These are phyloP conservation scores for Nymphalis c-album DNA, from an alignment of 2,888 invertebrate genomes.

Conservation along the genomic window DNA sequence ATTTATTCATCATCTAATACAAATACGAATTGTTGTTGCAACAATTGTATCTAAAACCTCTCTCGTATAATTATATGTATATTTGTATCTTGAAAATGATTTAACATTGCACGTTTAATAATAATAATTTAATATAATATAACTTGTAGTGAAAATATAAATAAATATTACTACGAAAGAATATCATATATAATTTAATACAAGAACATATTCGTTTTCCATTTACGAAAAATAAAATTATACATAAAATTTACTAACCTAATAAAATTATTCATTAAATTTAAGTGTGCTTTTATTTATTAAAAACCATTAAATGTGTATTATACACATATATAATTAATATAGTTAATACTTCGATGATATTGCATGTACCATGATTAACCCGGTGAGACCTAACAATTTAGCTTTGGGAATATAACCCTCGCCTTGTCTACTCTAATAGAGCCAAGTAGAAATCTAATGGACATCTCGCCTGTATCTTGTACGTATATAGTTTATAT, in stretches of 20 bases:
- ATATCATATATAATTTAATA: too few species aligned
- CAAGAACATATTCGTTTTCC: too few species aligned
- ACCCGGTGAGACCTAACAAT: constrained; percentile 3
- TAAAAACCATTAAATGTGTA: neutral
- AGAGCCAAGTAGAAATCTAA: constrained; percentile 10
- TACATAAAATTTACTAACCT: too few species aligned
- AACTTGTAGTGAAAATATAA: too few species aligned
- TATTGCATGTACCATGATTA: neutral
- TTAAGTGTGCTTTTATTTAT: neutral
- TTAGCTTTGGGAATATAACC: constrained; percentile 7
- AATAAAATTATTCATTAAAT: too few species aligned
- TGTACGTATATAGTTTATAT: neutral
- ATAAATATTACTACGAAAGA: too few species aligned
- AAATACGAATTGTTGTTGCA: constrained; percentile 71
- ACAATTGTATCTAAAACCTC: constrained; percentile 47
- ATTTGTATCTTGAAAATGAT: constrained; percentile 1
- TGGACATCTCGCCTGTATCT: neutral
- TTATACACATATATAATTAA: neutral
- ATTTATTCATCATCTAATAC: constrained; percentile 77
- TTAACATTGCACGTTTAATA: neutral
- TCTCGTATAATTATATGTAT: constrained; percentile 1
- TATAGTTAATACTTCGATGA: neutral
- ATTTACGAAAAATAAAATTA: too few species aligned
- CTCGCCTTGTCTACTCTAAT: constrained; percentile 9
- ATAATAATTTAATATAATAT: too few species aligned